Percentiles rank a stretch among this genome's conserved stretches.
Evolutionary conservation across 2,113 vertebrate species (phyloP).

Genomic region (Piaya cayana): DNA sequence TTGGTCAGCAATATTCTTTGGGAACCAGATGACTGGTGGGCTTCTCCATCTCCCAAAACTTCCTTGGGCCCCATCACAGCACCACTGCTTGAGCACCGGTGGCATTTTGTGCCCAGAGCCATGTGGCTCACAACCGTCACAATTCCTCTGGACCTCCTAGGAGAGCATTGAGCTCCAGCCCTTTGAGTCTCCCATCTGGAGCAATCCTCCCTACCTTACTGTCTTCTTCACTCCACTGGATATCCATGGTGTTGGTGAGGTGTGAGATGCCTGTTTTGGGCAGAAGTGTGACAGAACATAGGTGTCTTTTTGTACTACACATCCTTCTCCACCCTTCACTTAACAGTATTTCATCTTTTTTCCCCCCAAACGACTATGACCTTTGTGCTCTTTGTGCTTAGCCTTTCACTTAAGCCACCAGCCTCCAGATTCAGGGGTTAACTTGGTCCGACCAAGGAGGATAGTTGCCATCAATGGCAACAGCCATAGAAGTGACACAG

Average conservation of each 20-base stretch:
- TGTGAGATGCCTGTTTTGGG: neutral
- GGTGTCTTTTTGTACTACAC: neutral
- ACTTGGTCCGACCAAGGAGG: neutral
- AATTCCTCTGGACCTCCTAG: neutral
- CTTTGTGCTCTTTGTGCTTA: neutral
- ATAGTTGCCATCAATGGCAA: neutral
- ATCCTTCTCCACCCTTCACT: neutral
- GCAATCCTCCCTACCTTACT: accelerated
- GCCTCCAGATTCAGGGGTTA: neutral
- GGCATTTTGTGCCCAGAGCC: neutral
- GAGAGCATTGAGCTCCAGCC: neutral
- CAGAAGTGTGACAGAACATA: neutral
- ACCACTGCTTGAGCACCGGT: accelerated
- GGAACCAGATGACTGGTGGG: neutral
- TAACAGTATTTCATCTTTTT: neutral
- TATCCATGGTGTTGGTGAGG: accelerated
- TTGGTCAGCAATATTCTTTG: neutral
- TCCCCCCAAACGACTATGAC: accelerated
- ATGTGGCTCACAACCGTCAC: neutral
- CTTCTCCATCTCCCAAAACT: neutral
- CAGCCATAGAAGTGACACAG: neutral
- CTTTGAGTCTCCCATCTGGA: neutral
- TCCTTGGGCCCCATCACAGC: neutral
- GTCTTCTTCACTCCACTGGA: neutral
- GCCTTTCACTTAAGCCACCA: neutral